Conservation (phyloP, 2,888 invertebrate species). For the Polylopha cassiicola region DNA sequence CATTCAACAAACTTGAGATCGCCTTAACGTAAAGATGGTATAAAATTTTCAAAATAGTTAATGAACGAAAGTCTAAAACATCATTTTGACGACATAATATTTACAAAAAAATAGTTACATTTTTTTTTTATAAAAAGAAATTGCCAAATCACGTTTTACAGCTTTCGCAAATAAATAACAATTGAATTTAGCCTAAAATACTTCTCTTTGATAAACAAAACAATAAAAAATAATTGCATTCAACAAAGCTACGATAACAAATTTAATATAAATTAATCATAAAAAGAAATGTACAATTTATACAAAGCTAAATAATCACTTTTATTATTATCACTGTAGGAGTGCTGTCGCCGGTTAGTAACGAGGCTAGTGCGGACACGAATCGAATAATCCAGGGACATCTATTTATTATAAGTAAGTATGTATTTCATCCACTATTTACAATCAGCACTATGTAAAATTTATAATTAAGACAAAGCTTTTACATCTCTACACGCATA, state of each 20-base stretch:
- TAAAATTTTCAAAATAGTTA: constrained; percentile 65
- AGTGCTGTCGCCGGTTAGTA: constrained; percentile 45
- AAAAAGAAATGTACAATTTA: constrained; percentile 74
- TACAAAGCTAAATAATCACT: constrained; percentile 73
- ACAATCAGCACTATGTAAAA: constrained; percentile 33
- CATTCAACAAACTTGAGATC: constrained; percentile 78
- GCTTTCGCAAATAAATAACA: constrained; percentile 75
- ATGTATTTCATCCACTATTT: constrained; percentile 41
- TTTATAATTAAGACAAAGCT: constrained; percentile 25
- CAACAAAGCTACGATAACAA: constrained; percentile 77
- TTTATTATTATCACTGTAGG: constrained; percentile 64
- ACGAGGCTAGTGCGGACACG: constrained; percentile 31
- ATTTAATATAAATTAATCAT: constrained; percentile 76
- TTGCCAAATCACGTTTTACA: constrained; percentile 70
- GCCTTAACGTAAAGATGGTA: constrained; percentile 76
- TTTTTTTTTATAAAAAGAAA: constrained; percentile 46
- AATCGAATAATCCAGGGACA: constrained; percentile 12
- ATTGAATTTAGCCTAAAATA: constrained; percentile 76
- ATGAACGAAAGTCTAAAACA: constrained; percentile 67
- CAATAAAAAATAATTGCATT: constrained; percentile 77
- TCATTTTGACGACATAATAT: constrained; percentile 59
- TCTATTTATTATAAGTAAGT: constrained; percentile 15
- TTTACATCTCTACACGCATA: constrained; percentile 28
- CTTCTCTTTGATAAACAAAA: constrained; percentile 75
- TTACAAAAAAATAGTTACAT: constrained; percentile 59